Evolutionary conservation across 2,888 invertebrate genomes (phyloP), one percentile per base, ranked within the genome.

Genomic region (Branchipolynoe longqiensis): DNA sequence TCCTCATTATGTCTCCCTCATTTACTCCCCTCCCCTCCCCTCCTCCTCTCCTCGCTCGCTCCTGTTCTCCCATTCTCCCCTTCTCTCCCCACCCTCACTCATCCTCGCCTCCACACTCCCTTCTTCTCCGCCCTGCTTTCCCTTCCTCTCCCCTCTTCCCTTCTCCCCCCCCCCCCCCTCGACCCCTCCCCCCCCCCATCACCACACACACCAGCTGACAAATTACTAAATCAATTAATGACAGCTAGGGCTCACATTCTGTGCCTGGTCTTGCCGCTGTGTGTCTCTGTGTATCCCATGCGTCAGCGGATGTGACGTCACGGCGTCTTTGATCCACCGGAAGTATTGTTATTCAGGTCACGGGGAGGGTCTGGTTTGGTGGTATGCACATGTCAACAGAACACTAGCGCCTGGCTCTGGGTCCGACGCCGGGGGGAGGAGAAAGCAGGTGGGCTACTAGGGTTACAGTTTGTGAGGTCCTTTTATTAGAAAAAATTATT

Each of bases 341-440:
- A 0, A 18, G 18, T 18, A 78, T 78, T 78, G 28, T 6, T 78
- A 78, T 78, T 78, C 78, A 28, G 54, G 48, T 78, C 78, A 78
- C 31, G 31, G 41, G 31, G 78, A 54, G 28, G 48, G 48, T n/a
- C 22, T 41, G 78, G 78, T 78, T 78, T 78, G 54, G 25, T 48
- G 78, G 78, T 78, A 78, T 78, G 78, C 54, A 6, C 31, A 31
- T 54, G 48, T 78, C 78, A 41, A 78, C 78, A 78, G 3, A 4
- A 14, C 78, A 31, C 54, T 31, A 48, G 31, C n/a, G 25, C 8
- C 14, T 14, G n/a, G 25, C 6, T 14, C 48, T 48, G 48, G 48
- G 48, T 48, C 18, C n/a, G n/a, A n/a, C n/a, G n/a, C 25, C 31
- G 62, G 31, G n/a, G 62, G 31, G 31, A 25, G 62, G 28, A 31